Evolutionary conservation across 2,888 invertebrate genomes (phyloP).

Genomic region (Trichopria drosophilae): DNA sequence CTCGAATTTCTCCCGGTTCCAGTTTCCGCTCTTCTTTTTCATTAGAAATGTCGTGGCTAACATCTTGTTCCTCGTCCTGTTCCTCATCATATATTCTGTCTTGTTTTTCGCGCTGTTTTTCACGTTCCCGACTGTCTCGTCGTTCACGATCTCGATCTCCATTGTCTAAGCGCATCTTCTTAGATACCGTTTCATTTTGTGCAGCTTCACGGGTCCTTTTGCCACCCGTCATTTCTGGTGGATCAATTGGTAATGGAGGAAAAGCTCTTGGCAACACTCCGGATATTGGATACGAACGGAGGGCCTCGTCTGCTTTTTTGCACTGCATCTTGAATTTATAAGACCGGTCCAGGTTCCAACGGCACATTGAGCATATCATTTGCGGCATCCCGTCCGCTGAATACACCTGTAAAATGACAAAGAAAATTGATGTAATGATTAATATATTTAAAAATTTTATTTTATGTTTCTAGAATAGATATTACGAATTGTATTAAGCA

Average conservation of each 20-base stretch:
- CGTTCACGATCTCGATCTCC: slow-evolving; percentile 46
- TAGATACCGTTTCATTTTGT: slow-evolving; percentile 41
- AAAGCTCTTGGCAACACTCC: slow-evolving; percentile 64
- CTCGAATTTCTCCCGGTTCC: slow-evolving; percentile 63
- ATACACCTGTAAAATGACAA: slow-evolving; percentile 53
- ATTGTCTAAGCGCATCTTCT: slow-evolving; percentile 51
- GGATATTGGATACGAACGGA: slow-evolving; percentile 70
- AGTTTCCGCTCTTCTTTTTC: slow-evolving; percentile 49
- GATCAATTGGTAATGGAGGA: slow-evolving; percentile 56
- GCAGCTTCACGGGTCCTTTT: slow-evolving; percentile 49
- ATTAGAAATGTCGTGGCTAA: slow-evolving; percentile 43
- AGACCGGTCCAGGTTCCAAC: slow-evolving; percentile 68
- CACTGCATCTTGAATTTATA: slow-evolving; percentile 78
- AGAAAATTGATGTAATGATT: too few relatives aligned
- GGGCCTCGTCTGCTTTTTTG: slow-evolving; percentile 72
- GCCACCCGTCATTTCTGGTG: slow-evolving; percentile 41
- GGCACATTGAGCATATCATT: slow-evolving; percentile 71
- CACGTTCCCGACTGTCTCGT: slow-evolving; percentile 39
- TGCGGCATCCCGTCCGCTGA: slow-evolving; percentile 72
- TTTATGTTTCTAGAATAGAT: too few relatives aligned
- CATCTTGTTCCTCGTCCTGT: slow-evolving; percentile 51
- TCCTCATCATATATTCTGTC: slow-evolving; percentile 52
- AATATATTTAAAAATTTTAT: too few relatives aligned
- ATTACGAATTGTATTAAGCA: too few relatives aligned
- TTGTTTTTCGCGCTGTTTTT: slow-evolving; percentile 41